Evolutionary conservation across 2,888 invertebrate genomes (phyloP), one percentile per base, ranked within the genome.

Genomic region (Lagria hirta): DNA sequence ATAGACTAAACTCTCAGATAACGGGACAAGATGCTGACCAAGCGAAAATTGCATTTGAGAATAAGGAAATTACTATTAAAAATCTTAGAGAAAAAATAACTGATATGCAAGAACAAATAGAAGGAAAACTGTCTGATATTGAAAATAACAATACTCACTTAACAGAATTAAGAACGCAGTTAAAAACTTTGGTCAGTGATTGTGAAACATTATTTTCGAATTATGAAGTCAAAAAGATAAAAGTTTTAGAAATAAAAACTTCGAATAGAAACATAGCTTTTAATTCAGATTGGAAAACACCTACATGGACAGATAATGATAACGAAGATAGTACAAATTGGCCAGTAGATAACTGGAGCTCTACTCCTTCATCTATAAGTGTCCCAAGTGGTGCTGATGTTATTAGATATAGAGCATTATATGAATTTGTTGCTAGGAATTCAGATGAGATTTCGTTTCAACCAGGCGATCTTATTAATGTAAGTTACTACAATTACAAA

Each of bases 371-470:
- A 8, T 47, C 55, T 8, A 55, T 54, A 11, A 46, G 57, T 44
- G 26, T 11, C 3, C 22, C 14, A 7, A 6, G 13, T 11, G 33
- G 23, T 13, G 4, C 18, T 5, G 78, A 77, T 20, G 76, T 77
- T 47, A 76, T 76, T 23, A 84, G 86, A 65, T 96, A 93, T 75
- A 81, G 91, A 38, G 96, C 95, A 10, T 77, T 98, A 28, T 99
- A 92, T 68, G 93, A 94, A 69, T 99, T 99, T 73, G 84, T 83
- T 5, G 93, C 96, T 0, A 78, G 97, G 34, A 94, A 93, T 57
- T 78, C 79, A 0, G 99, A 98, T 71, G 98, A 99, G 69, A 81
- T 98, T 17, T 88, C 90, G 11, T 84, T 98, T 60, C 86, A 88
- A 69, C 92, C 95, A 1, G 98, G 97, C 0, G 98, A 98, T 69